Evolutionary conservation across 1,140 invertebrate genomes (phyloP).

Genomic region (Scaptomyza hsui): DNA sequence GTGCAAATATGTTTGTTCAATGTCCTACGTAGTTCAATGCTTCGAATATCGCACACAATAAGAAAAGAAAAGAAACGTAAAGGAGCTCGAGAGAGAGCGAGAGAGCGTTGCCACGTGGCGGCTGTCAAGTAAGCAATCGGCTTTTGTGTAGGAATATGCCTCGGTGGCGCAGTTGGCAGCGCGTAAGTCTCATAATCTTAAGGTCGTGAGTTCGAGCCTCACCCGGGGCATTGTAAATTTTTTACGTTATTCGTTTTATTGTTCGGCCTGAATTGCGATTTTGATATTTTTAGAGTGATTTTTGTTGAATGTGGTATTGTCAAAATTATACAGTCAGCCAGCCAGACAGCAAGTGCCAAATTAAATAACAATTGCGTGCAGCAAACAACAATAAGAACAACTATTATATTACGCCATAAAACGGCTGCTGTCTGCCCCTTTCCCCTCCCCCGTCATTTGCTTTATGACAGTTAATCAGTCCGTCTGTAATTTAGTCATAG

Average conservation of each 20-base stretch:
- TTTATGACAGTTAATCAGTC: conserved; percentile 32
- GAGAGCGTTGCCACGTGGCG: conserved; percentile 56
- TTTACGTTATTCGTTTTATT: conserved; percentile 80
- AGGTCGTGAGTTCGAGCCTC: conserved; percentile 98
- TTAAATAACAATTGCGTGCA: conserved; percentile 65
- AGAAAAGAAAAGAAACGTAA: background rate
- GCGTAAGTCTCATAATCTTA: conserved; percentile 99
- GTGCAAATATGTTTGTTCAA: conserved; percentile 67
- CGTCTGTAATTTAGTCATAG: too few relatives aligned
- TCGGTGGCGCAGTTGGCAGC: conserved; percentile 97
- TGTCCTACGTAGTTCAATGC: conserved; percentile 1
- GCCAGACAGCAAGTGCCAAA: conserved; percentile 26
- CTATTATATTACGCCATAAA: conserved; percentile 26
- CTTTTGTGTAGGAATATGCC: conserved; percentile 83
- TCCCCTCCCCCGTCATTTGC: background rate
- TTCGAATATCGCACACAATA: too few relatives aligned
- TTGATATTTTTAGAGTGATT: background rate
- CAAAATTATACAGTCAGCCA: background rate
- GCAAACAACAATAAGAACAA: conserved; percentile 24
- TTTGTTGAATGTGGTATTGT: conserved; percentile 9
- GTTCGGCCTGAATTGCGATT: background rate
- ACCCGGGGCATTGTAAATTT: conserved; percentile 90
- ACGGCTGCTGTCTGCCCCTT: conserved; percentile 1
- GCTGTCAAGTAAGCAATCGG: conserved; percentile 26
- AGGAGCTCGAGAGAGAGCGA: background rate